These are phyloP conservation scores for Argyra leucocephala DNA, from an alignment of 2,888 invertebrate genomes.

Conservation along the genomic window DNA sequence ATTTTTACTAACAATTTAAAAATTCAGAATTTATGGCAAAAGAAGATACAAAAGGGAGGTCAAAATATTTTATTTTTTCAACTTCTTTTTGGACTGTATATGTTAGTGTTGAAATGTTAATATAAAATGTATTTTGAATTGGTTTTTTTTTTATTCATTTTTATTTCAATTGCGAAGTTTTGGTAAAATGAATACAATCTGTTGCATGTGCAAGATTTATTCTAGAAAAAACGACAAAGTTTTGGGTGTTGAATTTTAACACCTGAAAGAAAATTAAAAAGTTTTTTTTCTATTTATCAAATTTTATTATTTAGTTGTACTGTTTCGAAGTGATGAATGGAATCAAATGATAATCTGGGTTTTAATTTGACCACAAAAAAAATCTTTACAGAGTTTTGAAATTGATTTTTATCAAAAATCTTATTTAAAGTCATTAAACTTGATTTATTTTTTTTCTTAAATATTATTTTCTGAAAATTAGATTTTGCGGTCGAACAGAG, in stretches of 20 bases:
- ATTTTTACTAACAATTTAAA: background rate
- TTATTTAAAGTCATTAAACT: too few species aligned
- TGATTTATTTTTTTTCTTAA: too few species aligned
- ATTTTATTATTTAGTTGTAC: background rate
- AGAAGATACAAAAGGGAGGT: too few species aligned
- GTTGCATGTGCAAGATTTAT: background rate
- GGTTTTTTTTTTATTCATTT: background rate
- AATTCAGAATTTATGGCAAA: background rate
- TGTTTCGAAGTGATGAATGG: too few species aligned
- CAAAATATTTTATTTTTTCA: background rate
- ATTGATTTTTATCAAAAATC: too few species aligned
- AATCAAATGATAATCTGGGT: too few species aligned
- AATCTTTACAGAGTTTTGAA: too few species aligned
- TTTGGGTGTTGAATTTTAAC: background rate
- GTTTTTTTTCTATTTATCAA: background rate
- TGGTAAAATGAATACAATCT: background rate
- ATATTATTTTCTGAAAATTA: too few species aligned
- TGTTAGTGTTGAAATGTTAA: background rate
- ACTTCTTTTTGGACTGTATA: background rate
- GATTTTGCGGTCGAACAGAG: too few species aligned
- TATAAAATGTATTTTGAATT: background rate
- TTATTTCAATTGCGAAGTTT: too few species aligned
- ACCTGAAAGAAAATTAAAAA: background rate
- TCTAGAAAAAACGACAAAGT: background rate
- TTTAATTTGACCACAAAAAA: too few species aligned